Evolutionary conservation across 1,140 invertebrate species (phyloP), one percentile per base, ranked within the genome.

Genomic region (Sycobia sp.): DNA sequence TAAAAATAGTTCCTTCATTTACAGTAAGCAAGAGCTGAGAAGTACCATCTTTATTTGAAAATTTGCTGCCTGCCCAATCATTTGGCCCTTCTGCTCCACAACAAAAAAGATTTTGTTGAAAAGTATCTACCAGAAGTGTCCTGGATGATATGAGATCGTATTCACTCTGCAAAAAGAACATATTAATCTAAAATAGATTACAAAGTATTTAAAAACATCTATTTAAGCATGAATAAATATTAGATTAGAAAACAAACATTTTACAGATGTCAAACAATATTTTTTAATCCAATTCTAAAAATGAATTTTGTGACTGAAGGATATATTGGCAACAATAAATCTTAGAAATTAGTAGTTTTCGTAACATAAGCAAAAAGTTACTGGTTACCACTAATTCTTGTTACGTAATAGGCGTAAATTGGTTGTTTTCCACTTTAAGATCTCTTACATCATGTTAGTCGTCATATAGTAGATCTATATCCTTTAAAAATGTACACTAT

Each of bases 1-100:
- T 82, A 43, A 55, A 55, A 7, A 67, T 83, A 89, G 14, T 59
- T 73, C 25, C 74, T 72, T 0, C 70, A 58, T 9, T 73, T 66
- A 10, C 39, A 41, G 53, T 55, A 27, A 55, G 14, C 7, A 39
- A 8, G 27, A 55, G 41, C 13, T 39, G 23, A 18, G 36, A 43
- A 43, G 25, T 36, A 25, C 67, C 68, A 0, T 64, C 63, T 41
- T 76, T 73, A 47, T 81, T 81, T 43, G 84, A 85, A 67, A 84
- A 90, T 68, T 83, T 84, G 65, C 86, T 89, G 4, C 84, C 82
- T 56, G 85, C 83, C 89, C 90, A 93, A 78, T 92, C 90, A 0
- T 76, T 75, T 22, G 89, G 89, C 51, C 87, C 86, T 66, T 84
- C 84, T 9, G 88, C 88, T 18, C 90, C 90, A 72, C 90, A 92